These are phyloP conservation scores for Tragulus kanchil DNA, from an alignment of 2,113 vertebrate genomes.

Conservation along the genomic window DNA sequence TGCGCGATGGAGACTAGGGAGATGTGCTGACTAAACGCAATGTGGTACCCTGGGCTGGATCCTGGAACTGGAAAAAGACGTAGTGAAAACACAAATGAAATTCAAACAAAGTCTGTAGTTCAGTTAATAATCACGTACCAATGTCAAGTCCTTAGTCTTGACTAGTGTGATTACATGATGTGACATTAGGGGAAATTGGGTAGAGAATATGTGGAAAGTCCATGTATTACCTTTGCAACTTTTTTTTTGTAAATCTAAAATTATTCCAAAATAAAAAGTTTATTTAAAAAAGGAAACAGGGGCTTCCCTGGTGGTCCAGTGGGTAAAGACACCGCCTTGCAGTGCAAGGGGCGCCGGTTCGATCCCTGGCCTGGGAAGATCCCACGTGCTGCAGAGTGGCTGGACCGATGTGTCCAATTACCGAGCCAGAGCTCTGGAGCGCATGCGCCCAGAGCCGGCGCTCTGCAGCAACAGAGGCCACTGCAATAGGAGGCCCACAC, in stretches of 20 bases:
- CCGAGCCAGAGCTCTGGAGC: no score
- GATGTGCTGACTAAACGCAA: background rate
- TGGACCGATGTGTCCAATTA: no score
- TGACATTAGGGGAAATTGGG: background rate
- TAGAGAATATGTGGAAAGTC: background rate
- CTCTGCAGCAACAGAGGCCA: no score
- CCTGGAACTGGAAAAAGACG: background rate
- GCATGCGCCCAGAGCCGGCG: no score
- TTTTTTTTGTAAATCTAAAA: conserved; percentile 29
- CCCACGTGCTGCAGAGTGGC: no score
- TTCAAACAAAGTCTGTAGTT: background rate
- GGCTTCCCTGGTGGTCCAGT: background rate
- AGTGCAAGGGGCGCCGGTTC: no score
- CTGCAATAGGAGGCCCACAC: no score
- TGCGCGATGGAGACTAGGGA: background rate
- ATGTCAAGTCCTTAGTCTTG: background rate
- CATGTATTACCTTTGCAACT: background rate
- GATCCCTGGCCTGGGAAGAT: no score
- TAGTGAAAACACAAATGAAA: background rate
- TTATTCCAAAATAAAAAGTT: background rate
- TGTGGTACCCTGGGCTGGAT: background rate
- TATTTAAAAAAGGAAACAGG: background rate
- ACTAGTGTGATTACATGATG: background rate
- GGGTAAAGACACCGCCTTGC: no score
- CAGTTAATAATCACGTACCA: background rate